Base-by-base conservation (phyloP, 2,888 invertebrate species). In the Lampropteryx suffumata region DNA sequence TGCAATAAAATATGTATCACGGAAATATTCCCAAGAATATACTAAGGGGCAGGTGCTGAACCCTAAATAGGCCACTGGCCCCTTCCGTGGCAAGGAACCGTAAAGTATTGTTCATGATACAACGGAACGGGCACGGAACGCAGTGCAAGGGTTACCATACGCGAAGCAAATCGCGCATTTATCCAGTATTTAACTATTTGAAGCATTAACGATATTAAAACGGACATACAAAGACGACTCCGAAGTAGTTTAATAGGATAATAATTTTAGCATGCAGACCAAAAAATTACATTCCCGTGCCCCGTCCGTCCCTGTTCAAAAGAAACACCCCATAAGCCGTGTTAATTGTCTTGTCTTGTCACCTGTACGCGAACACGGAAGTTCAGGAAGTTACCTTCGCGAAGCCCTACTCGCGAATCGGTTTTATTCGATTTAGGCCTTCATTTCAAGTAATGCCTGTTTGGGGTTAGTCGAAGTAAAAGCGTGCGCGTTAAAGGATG, bases 21-120 rank as follows among this genome's bases (percentile, higher is more conserved):
- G 27, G 17, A 30, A 36, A 49, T 40, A 53, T 13, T 44, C 43
- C 34, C 30, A 48, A 35, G 43, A 53, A 48, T 35, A 35, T 37
- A 32, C 26, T 42, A 36, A 39, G 33, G 39, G 29, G 14, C 48
- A 53, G 44, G 48, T 53, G 52, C 26, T 52, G 48, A 53, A 53
- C 48, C 35, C 32, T 53, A 53, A 45, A 53, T 53, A 49, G 53
- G 53, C 28, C 53, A 44, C 28, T 32, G 35, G 47, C 47, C 47
- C 47, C 44, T 40, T 48, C 47, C 43, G 32, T 43, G 48, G 44
- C 46, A 41, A 42, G 33, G 34, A 39, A 43, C 39, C 43, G 43
- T 47, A 34, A 47, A 39, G 41, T 37, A 27, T 35, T 51, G 43
- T 47, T 44, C 7, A 40, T 44, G 17, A 30, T 24, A 5, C 33